A percentile compares a stretch with the other conserved stretches of the same genome.
Conservation (phyloP, 1,140 invertebrate genomes). For the Dreissena rostriformis region DNA sequence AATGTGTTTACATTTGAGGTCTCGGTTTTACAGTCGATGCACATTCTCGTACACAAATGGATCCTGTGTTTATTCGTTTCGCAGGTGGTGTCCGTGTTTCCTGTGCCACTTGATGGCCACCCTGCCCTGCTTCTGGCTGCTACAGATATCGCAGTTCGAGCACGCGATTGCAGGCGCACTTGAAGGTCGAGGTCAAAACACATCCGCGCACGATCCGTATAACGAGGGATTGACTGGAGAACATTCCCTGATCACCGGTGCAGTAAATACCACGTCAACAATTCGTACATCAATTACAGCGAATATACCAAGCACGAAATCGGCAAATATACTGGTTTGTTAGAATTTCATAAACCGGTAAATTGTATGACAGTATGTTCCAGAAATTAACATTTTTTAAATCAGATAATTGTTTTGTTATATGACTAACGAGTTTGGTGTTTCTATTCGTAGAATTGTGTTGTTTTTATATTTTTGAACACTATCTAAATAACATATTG, state of each 20-base stretch:
- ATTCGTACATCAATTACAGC: neutral
- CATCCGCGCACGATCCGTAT: neutral
- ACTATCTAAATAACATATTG: neutral
- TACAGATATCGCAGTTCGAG: slow-evolving; percentile 58
- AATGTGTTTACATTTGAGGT: neutral
- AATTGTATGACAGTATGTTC: neutral
- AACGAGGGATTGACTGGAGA: neutral
- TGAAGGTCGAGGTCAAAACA: slow-evolving; percentile 55
- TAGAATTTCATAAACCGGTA: neutral
- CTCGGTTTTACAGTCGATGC: neutral
- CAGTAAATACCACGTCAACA: neutral
- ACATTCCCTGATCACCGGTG: neutral
- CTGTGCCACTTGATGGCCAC: slow-evolving; percentile 65
- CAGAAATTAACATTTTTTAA: neutral
- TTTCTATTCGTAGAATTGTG: neutral
- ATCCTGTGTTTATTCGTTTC: slow-evolving; percentile 2
- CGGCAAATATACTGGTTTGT: neutral
- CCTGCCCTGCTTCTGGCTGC: slow-evolving; percentile 70
- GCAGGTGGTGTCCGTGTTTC: slow-evolving; percentile 74
- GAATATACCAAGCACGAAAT: neutral
- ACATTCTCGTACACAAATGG: neutral
- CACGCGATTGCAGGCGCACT: slow-evolving; percentile 16
- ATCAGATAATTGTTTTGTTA: neutral
- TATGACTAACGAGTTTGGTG: neutral
- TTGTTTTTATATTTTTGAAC: neutral